Conservation (phyloP, 2,113 vertebrate genomes). For the Cinclus cinclus region DNA sequence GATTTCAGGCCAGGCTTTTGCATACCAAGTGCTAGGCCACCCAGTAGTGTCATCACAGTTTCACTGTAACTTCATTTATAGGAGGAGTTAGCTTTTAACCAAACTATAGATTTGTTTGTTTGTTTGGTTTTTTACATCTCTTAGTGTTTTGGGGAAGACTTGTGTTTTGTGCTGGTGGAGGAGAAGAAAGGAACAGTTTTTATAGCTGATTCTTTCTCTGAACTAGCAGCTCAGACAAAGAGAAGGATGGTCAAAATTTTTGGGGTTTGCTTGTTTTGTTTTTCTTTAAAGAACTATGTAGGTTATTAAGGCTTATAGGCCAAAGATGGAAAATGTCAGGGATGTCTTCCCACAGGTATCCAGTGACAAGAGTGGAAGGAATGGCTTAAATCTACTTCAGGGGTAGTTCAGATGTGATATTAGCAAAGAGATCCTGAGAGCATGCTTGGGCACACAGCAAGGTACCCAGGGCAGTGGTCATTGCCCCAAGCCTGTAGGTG, state of each 20-base stretch:
- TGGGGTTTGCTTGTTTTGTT: background rate
- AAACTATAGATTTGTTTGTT: no score
- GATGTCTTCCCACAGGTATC: background rate
- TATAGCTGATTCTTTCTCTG: background rate
- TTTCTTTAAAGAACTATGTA: background rate
- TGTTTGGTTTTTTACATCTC: background rate
- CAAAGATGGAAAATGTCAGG: background rate
- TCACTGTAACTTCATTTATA: accelerated
- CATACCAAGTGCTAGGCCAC: background rate
- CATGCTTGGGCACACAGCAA: background rate
- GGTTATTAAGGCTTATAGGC: background rate
- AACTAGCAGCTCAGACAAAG: background rate
- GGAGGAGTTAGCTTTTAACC: background rate
- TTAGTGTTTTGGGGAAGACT: background rate
- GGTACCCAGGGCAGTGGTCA: background rate
- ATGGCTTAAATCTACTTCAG: background rate
- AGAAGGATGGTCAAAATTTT: background rate
- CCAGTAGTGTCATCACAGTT: background rate
- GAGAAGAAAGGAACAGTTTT: background rate
- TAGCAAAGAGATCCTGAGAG: background rate
- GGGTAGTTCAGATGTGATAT: background rate
- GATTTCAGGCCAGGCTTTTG: background rate
- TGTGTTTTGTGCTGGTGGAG: background rate
- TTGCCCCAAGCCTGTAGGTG: background rate
- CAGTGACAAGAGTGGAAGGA: background rate